Conservation (phyloP, 2,113 vertebrate genomes). For the Onychostruthus taczanowskii region DNA sequence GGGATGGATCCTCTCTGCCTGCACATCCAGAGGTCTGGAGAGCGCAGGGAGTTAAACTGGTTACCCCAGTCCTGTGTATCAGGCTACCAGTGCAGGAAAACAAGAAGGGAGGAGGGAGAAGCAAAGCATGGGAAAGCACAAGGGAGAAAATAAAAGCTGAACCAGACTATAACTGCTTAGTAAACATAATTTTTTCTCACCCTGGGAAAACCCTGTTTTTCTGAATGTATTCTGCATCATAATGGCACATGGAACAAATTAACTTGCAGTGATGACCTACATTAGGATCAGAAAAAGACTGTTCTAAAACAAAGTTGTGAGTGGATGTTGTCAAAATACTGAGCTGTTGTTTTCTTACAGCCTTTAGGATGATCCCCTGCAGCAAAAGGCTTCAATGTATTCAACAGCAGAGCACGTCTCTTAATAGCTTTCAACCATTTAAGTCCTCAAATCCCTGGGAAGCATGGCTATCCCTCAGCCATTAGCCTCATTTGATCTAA, state of each 20-base stretch:
- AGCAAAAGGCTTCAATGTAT: constrained; percentile 1
- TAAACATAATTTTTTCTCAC: constrained; percentile 26
- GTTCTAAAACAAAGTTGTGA: constrained; percentile 29
- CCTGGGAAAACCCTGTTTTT: constrained; percentile 14
- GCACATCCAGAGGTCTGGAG: not conserved
- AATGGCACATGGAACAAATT: constrained; percentile 58
- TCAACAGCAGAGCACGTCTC: not conserved
- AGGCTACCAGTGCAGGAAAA: not conserved
- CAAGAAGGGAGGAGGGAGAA: not conserved
- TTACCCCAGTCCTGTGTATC: not conserved
- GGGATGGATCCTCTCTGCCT: not conserved
- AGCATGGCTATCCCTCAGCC: not conserved
- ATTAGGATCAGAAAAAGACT: constrained; percentile 27
- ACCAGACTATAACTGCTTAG: not conserved
- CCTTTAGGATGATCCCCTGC: constrained; percentile 26
- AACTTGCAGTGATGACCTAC: constrained; percentile 46
- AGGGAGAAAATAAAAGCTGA: not conserved
- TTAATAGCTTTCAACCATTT: not conserved
- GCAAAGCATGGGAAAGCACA: not conserved
- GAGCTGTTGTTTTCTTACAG: constrained; percentile 26
- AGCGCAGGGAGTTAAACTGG: not conserved
- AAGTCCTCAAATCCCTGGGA: constrained; percentile 27
- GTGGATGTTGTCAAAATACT: constrained; percentile 30
- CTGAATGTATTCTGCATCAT: constrained; percentile 4
- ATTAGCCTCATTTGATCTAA: constrained; percentile 34